Evolutionary conservation across 2,113 vertebrate genomes (phyloP), one percentile per base, ranked within the genome.

Genomic region (Hemibagrus wyckioides): DNA sequence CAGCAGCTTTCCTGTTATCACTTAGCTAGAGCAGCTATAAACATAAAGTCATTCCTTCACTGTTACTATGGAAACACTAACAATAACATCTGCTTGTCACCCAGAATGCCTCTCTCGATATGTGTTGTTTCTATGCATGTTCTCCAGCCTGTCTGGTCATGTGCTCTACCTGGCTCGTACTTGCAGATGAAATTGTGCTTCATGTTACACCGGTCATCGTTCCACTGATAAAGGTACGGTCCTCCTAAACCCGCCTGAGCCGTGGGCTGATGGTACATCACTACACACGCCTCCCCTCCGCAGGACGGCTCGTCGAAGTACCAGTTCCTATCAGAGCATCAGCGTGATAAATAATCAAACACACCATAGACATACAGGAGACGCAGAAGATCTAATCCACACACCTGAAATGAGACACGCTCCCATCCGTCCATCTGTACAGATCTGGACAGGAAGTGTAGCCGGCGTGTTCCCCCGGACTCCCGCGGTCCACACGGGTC

Each of bases 171-270:
- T 95, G 96, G 94, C 39, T 94, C 85, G n/a, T 98, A 99, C 88
- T 99, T 98, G 96, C 98, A 99, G 94, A 99, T 98, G 90, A 99
- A 99, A 94, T 99, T 99, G 95, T 99, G 98, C 91, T 99, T 99
- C 98, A 99, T 99, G 94, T 97, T 98, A 92, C 98, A 99, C 83
- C 98, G 95, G 89, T 99, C 98, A 7, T 99, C 98, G 0, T 99
- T 99, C 98, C 98, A 99, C 41, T 97, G 97, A 92, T 99, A 96
- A 75, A 99, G 96, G 89, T 99, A 99, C 1, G 96, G 95, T 1
- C 98, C 98, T 0, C 98, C 98, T 61, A 97, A 94, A 15, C 98
- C 98, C 61, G 95, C 95, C 56, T 96, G 95, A 85, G 98, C 98
- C 0, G 96, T 96, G 6, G 97, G 97, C 89, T 99, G 98, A 89